phyloP scores from a whole-genome alignment of 1,140 invertebrate species.

The Aplysia californica region DNA sequence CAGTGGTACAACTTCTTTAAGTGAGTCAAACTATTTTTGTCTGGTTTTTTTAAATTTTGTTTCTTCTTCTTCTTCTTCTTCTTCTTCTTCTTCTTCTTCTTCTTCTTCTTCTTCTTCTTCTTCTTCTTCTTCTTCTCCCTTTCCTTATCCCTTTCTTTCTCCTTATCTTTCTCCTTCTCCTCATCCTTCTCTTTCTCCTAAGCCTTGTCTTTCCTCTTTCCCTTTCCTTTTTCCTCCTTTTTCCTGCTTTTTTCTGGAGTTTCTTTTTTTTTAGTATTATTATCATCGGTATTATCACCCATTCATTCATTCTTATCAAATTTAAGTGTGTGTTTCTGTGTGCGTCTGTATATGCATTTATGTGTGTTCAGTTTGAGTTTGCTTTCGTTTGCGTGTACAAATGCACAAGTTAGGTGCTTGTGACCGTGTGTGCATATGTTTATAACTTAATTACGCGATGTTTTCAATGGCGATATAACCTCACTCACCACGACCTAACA shows the following conservation, averaged over 20 bases:
- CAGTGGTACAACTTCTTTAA: not conserved
- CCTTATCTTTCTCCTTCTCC: no score
- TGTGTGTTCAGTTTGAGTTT: not conserved
- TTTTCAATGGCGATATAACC: no score
- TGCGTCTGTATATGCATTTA: no score
- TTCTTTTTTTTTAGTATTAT: no score
- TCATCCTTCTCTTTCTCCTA: no score
- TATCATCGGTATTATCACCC: no score
- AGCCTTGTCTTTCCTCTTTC: no score
- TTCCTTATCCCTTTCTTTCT: no score
- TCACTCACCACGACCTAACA: not conserved
- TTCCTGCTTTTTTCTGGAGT: no score
- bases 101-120: not conserved
- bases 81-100: not conserved
- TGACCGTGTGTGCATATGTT: not conserved
- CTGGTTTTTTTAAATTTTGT: not conserved
- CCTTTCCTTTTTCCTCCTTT: no score
- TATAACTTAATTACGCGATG: not conserved
- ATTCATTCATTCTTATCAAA: no score
- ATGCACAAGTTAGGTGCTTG: not conserved
- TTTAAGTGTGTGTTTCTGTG: no score
- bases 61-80: not conserved
- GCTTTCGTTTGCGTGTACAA: not conserved
- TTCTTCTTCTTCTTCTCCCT: not conserved
- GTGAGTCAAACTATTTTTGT: not conserved